Evolutionary conservation across 2,113 vertebrate species (phyloP), one percentile per base, ranked within the genome.

Genomic region (Chitala chitala): DNA sequence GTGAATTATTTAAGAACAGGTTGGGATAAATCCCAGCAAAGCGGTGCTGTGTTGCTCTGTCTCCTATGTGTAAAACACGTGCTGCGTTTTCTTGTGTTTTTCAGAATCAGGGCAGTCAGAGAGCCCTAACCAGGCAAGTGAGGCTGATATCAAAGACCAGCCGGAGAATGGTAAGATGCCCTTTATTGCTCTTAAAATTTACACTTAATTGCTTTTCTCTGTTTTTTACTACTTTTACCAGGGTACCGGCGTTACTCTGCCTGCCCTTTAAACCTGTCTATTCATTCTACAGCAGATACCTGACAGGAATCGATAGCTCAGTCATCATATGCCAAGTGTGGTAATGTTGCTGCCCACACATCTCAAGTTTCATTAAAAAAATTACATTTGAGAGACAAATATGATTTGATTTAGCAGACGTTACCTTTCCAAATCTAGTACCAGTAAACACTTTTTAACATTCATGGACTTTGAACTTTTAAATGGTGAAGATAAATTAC

Each of bases 61-160:
- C 17, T 26, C 5, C 40, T 46, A 42, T 48, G 64, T 50, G 29
- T 42, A 26, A 29, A 26, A 24, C 55, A 40, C 33, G 12, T 9
- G 2, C 3, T 55, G 20, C 90, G 83, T 91, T 88, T 90, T 84
- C 91, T 87, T 93, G 91, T 87, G 66, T 22, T 38, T 42, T 76
- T 4, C 93, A 98, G 95, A 97, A 90, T 84, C 93, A 85, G 89
- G 93, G 89, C 95, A 97, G 86, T 96, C 96, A 91, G 96, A 98
- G 82, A 98, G 96, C 90, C 96, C 96, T 81, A 96, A 93, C 92
- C 95, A 98, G 87, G 91, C 93, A 89, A 96, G 92, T 84, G 96
- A 98, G 69, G 92, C 92, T 84, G 96, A 98, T 86, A 95, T 98
- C 88, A 98, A 98, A 91, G 96, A 98, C 87, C 94, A 96, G 92